Conservation (phyloP, 2,888 invertebrate genomes). For the Mechanitis messenoides region DNA sequence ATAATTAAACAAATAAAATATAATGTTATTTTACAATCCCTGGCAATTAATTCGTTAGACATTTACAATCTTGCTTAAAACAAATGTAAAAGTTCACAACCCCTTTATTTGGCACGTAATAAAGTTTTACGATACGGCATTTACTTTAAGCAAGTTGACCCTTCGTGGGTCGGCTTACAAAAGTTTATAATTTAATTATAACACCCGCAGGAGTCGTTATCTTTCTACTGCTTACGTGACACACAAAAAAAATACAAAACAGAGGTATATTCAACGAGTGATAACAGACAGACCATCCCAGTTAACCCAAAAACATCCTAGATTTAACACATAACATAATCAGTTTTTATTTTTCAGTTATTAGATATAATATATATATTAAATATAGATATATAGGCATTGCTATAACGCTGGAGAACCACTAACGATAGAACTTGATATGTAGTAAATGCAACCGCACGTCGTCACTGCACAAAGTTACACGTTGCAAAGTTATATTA, state of each 20-base stretch:
- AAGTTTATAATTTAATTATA: slow-evolving; percentile 76
- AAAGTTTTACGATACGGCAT: slow-evolving; percentile 72
- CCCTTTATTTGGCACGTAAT: slow-evolving; percentile 73
- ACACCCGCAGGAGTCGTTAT: slow-evolving; percentile 65
- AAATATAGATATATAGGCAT: not conserved
- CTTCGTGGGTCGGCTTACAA: slow-evolving; percentile 50
- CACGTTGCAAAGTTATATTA: not conserved
- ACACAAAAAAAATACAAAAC: slow-evolving; percentile 19
- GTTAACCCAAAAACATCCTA: too few relatives aligned
- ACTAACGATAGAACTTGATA: slow-evolving; percentile 15
- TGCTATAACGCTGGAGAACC: not conserved
- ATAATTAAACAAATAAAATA: slow-evolving; percentile 1
- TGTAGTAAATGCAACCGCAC: slow-evolving; percentile 14
- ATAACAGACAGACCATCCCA: too few relatives aligned
- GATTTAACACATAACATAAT: too few relatives aligned
- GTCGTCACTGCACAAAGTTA: slow-evolving; percentile 11
- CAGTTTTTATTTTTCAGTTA: not conserved
- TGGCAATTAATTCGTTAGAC: slow-evolving; percentile 41
- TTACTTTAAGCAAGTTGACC: slow-evolving; percentile 71
- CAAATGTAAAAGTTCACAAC: slow-evolving; percentile 66
- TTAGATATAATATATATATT: too few relatives aligned
- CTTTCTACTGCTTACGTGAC: slow-evolving; percentile 36
- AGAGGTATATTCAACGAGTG: too few relatives aligned
- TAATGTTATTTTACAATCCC: slow-evolving; percentile 2
- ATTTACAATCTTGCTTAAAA: slow-evolving; percentile 57